Evolutionary conservation across 2,113 vertebrate genomes (phyloP).

Genomic region (Electrona antarctica): DNA sequence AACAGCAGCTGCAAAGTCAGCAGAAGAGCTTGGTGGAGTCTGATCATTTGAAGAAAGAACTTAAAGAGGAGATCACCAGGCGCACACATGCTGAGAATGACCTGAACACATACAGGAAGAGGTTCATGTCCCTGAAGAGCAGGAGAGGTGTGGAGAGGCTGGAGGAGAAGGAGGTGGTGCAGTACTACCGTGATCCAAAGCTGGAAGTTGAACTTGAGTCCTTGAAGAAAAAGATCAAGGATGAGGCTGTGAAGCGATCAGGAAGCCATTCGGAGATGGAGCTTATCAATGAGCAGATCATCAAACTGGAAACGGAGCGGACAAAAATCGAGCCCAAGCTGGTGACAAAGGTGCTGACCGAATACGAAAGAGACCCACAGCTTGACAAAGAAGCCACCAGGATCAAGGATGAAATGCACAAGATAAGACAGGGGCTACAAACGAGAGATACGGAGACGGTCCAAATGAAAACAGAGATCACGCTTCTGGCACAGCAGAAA

Average conservation of each 20-base stretch:
- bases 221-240: constrained; percentile 76
- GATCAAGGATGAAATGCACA: constrained; percentile 82
- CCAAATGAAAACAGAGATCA: constrained; percentile 80
- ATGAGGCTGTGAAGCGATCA: constrained; percentile 78
- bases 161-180: constrained; percentile 93
- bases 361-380: constrained; percentile 87
- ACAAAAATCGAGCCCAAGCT: constrained; percentile 81
- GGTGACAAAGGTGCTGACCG: constrained; percentile 90
- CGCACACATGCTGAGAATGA: constrained; percentile 81
- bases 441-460: constrained; percentile 69
- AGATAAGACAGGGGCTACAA: constrained; percentile 75
- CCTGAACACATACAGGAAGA: constrained; percentile 82
- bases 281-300: constrained; percentile 71
- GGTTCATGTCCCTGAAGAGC: constrained; percentile 84
- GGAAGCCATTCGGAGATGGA: constrained; percentile 79
- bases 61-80: constrained; percentile 82
- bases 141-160: constrained; percentile 88
- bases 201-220: constrained; percentile 80
- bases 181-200: constrained; percentile 90
- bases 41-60: constrained; percentile 78
- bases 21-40: constrained; percentile 59
- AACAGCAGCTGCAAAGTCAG: constrained; percentile 75
- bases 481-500: constrained; percentile 81
- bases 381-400: constrained; percentile 83
- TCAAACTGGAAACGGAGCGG: constrained; percentile 78